These are phyloP conservation scores for Leptosomus discolor DNA, from an alignment of 2,113 vertebrate genomes.

Conservation along the genomic window DNA sequence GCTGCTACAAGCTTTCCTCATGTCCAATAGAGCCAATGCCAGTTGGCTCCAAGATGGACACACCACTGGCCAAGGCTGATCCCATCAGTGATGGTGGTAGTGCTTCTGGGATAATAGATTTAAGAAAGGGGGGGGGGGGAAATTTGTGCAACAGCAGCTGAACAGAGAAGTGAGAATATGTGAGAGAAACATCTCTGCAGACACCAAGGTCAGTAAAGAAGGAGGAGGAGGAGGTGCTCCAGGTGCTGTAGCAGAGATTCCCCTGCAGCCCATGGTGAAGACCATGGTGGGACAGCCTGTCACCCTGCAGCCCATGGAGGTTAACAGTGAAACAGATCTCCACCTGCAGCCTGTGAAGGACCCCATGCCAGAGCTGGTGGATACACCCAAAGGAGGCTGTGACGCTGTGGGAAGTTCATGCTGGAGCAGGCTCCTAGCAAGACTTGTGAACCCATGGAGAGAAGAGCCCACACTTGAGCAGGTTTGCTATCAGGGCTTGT, in stretches of 20 bases:
- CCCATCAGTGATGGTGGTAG: fast-evolving
- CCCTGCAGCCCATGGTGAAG: not conserved
- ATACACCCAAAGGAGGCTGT: not conserved
- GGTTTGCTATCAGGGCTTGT: not conserved
- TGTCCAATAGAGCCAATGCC: fast-evolving
- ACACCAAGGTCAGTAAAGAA: no score
- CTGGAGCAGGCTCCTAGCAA: not conserved
- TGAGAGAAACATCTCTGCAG: not conserved
- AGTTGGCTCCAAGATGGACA: fast-evolving
- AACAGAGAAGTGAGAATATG: not conserved
- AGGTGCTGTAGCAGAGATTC: not conserved
- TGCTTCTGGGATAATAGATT: fast-evolving
- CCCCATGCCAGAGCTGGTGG: fast-evolving
- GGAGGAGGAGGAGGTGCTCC: not conserved
- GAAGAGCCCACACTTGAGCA: not conserved
- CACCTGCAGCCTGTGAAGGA: not conserved
- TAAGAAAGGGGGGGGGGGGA: not conserved
- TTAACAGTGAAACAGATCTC: not conserved
- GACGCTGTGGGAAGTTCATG: fast-evolving
- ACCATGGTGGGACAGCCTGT: not conserved
- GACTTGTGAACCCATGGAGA: not conserved
- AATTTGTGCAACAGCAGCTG: not conserved
- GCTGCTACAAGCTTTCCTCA: not conserved
- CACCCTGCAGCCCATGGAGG: not conserved
- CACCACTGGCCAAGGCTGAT: not conserved